A percentile compares a stretch with the other conserved stretches of the same genome.
phyloP scores from a whole-genome alignment of 2,113 vertebrate genomes.

The Crotalus horridus region DNA sequence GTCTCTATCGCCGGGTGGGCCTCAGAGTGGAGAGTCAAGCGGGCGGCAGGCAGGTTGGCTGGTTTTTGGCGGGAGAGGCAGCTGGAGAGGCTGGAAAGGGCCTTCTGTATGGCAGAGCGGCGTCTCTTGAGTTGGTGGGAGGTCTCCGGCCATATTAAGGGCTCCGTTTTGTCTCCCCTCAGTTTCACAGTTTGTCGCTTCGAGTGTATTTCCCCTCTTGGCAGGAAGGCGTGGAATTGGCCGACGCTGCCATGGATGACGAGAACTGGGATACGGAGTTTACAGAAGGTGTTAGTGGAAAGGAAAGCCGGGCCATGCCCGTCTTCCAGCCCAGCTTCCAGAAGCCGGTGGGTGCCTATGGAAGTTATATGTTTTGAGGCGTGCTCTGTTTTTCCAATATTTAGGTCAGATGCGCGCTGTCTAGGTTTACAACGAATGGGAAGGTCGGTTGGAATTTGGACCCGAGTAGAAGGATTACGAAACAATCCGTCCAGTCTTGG shows the following conservation, averaged over 20 bases:
- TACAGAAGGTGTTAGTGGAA: not conserved
- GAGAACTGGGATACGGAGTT: conserved; percentile 68
- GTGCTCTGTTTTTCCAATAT: not conserved
- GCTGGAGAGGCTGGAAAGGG: not conserved
- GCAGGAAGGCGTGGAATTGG: not conserved
- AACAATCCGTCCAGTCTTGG: not conserved
- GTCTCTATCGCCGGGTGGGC: not conserved
- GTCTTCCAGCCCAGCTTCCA: conserved; percentile 30
- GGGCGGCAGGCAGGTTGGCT: not conserved
- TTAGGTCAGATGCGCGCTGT: not conserved
- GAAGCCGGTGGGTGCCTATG: conserved; percentile 34
- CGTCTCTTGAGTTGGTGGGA: accelerated
- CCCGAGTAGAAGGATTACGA: not conserved
- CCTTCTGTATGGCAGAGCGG: not conserved
- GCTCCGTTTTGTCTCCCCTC: not conserved
- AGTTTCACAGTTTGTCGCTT: not conserved
- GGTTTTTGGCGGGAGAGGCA: not conserved
- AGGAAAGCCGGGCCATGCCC: not conserved
- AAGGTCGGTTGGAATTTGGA: not conserved
- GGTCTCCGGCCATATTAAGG: not conserved
- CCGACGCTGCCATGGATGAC: conserved; percentile 11
- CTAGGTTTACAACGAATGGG: not conserved
- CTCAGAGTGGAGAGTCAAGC: not conserved
- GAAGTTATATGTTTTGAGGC: too few species aligned
- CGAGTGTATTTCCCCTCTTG: not conserved